phyloP scores from a whole-genome alignment of 2,797 vertebrate species.

The Peromyscus melanophrys region DNA sequence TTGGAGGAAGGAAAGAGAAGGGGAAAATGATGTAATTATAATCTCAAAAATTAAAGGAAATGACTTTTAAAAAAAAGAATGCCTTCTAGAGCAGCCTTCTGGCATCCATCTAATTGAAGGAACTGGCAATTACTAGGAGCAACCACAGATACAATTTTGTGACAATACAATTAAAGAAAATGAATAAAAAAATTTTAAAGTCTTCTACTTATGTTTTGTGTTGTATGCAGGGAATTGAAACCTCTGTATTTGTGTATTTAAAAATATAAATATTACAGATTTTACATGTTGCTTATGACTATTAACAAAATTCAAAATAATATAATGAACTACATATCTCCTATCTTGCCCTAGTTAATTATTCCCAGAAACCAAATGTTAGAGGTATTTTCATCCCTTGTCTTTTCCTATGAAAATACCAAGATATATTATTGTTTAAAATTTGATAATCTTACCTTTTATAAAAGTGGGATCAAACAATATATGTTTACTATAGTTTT shows the following conservation, averaged over 20 bases:
- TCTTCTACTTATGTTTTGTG: neutral
- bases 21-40: neutral
- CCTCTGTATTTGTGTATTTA: neutral
- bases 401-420: conserved; percentile 28
- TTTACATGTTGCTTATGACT: neutral
- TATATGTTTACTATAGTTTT: conserved; percentile 36
- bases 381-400: neutral
- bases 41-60: neutral
- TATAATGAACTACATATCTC: neutral
- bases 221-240: neutral
- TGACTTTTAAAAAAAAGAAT: neutral
- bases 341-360: neutral
- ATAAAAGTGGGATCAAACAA: neutral
- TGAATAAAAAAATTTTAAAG: neutral
- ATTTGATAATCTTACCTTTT: conserved; percentile 13
- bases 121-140: neutral
- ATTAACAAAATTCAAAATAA: neutral
- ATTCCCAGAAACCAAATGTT: neutral
- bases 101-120: neutral
- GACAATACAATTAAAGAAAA: neutral
- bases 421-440: conserved; percentile 11
- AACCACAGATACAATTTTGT: neutral
- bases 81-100: neutral
- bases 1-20: neutral
- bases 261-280: neutral